phyloP scores from a whole-genome alignment of 2,797 vertebrate genomes.

The Kryptopterus vitreolus region DNA sequence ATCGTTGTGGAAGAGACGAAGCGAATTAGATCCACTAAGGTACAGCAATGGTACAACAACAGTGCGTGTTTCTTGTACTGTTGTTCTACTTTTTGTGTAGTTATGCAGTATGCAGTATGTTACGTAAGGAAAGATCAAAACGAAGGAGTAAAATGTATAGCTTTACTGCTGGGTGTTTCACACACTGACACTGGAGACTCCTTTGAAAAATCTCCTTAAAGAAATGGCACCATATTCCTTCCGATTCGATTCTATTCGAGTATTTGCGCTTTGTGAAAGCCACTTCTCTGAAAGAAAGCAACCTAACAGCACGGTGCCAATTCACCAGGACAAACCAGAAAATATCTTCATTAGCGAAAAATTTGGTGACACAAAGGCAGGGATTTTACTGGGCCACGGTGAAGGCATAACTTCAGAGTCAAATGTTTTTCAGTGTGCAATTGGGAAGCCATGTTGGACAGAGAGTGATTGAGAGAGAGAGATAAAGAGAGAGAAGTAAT shows the following conservation, averaged over 20 bases:
- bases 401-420: too few species aligned
- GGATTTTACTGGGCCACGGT: not conserved
- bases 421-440: not conserved
- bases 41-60: not conserved
- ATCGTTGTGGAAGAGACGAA: not conserved
- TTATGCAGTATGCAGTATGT: not conserved
- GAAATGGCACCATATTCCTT: not conserved
- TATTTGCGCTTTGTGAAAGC: not conserved
- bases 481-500: not conserved
- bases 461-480: conserved; percentile 29
- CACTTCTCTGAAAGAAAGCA: not conserved
- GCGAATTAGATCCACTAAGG: not conserved
- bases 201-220: not conserved
- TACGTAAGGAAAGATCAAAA: not conserved
- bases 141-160: not conserved
- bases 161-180: not conserved
- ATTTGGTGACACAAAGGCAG: not conserved
- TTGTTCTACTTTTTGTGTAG: too few species aligned
- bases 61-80: too few species aligned
- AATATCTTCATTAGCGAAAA: not conserved
- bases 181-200: not conserved
- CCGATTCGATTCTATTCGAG: not conserved
- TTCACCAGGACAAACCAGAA: not conserved
- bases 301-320: not conserved
- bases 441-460: not conserved